phyloP scores from a whole-genome alignment of 2,888 invertebrate species.

The Drosophila sordidapex region DNA sequence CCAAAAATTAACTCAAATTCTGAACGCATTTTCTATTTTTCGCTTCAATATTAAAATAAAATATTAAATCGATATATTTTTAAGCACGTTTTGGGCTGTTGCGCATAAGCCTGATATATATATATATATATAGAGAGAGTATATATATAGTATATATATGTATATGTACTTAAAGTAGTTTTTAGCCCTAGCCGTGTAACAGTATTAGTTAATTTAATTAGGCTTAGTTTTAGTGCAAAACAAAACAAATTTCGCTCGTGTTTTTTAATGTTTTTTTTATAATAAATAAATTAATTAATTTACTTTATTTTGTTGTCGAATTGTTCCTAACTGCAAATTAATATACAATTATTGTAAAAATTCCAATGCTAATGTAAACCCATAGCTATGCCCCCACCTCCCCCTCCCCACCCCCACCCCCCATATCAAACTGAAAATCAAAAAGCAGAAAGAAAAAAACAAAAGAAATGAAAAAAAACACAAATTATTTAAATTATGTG shows the following conservation, averaged over 20 bases:
- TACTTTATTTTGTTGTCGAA: conserved; percentile 45
- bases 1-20: neutral
- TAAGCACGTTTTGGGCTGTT: conserved; percentile 15
- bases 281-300: conserved; percentile 15
- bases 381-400: conserved; percentile 13
- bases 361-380: conserved; percentile 60
- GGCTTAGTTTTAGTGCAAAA: conserved; percentile 63
- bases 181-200: conserved; percentile 63
- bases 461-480: conserved; percentile 22
- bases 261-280: conserved; percentile 39
- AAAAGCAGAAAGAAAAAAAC: conserved; percentile 26
- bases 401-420: neutral
- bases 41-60: neutral
- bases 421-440: conserved; percentile 26
- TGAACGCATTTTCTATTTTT: fast-evolving
- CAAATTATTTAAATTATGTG: conserved; percentile 75
- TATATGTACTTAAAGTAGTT: conserved; percentile 53
- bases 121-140: conserved; percentile 1
- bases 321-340: conserved; percentile 72
- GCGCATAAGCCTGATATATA: conserved; percentile 22
- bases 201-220: conserved; percentile 80
- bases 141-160: conserved; percentile 19
- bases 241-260: conserved; percentile 29
- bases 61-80: neutral
- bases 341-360: conserved; percentile 59